Conservation (phyloP, 2,797 vertebrate genomes). For the Hyperoplus immaculatus region DNA sequence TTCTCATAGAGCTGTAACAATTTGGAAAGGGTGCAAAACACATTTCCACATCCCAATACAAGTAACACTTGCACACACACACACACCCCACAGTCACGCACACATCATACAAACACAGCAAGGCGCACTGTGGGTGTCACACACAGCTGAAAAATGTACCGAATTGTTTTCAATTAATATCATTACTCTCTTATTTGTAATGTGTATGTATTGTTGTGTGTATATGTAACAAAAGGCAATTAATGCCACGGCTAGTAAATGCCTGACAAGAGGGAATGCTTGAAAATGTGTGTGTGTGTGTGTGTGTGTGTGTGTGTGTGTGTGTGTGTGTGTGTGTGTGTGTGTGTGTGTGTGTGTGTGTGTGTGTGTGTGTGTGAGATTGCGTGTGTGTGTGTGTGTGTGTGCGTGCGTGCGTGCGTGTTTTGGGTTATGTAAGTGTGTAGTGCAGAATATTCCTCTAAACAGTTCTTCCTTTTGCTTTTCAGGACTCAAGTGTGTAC, state of each 20-base stretch:
- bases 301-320: neutral
- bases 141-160: slow-evolving; percentile 2
- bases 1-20: slow-evolving; percentile 40
- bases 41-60: slow-evolving; percentile 20
- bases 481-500: slow-evolving; percentile 73
- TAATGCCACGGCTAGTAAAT: slow-evolving; percentile 58
- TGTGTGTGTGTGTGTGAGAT: neutral
- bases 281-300: slow-evolving; percentile 19
- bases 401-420: slow-evolving; percentile 12
- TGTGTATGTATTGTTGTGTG: neutral
- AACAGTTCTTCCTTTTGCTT: slow-evolving; percentile 71
- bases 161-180: slow-evolving; percentile 7
- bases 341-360: slow-evolving; percentile 2
- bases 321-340: neutral
- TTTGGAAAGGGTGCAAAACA: slow-evolving; percentile 20
- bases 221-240: slow-evolving; percentile 58
- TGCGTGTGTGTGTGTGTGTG: slow-evolving; percentile 15
- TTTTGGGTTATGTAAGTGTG: slow-evolving; percentile 55
- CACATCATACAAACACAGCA: neutral
- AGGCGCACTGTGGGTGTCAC: neutral
- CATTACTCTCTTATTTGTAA: slow-evolving; percentile 9
- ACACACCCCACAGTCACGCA: neutral
- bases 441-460: slow-evolving; percentile 69
- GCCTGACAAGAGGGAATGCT: slow-evolving; percentile 42
- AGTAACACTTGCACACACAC: slow-evolving; percentile 7